A percentile compares a stretch with the other conserved stretches of the same genome.
Evolutionary conservation across 2,888 invertebrate genomes (phyloP).

Genomic region (Parascotia fuliginaria): DNA sequence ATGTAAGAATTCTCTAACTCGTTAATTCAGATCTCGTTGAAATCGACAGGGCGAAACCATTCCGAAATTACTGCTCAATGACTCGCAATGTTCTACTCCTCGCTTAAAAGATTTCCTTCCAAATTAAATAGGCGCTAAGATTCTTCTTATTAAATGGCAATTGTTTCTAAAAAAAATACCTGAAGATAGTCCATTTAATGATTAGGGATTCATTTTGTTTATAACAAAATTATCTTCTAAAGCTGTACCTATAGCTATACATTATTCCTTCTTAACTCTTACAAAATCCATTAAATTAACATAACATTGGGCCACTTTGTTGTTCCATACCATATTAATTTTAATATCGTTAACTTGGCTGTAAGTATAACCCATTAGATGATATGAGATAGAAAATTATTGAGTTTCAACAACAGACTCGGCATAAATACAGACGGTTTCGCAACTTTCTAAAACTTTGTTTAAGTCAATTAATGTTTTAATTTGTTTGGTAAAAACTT

Average conservation of each 20-base stretch:
- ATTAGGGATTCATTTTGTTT: neutral
- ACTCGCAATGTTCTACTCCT: constrained; percentile 58
- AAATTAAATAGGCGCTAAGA: constrained; percentile 38
- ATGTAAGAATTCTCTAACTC: constrained; percentile 48
- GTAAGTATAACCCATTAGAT: neutral
- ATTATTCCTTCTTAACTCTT: too few relatives aligned
- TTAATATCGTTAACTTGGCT: neutral
- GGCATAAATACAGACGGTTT: too few relatives aligned
- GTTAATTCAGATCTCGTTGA: constrained; percentile 67
- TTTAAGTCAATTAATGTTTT: too few relatives aligned
- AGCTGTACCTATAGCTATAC: neutral
- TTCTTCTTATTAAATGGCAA: constrained; percentile 16
- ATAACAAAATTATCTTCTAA: neutral
- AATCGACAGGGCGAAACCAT: constrained; percentile 68
- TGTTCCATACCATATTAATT: neutral
- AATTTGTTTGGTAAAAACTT: too few relatives aligned
- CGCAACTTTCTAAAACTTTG: too few relatives aligned
- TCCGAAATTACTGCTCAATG: constrained; percentile 65
- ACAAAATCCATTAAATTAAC: neutral
- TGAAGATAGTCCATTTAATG: neutral
- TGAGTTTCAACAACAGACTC: neutral
- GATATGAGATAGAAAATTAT: neutral
- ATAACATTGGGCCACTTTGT: too few relatives aligned
- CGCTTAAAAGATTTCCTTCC: constrained; percentile 34
- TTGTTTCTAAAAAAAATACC: constrained; percentile 6